Base-by-base conservation (phyloP, 2,797 vertebrate species). In the Spheniscus humboldti region DNA sequence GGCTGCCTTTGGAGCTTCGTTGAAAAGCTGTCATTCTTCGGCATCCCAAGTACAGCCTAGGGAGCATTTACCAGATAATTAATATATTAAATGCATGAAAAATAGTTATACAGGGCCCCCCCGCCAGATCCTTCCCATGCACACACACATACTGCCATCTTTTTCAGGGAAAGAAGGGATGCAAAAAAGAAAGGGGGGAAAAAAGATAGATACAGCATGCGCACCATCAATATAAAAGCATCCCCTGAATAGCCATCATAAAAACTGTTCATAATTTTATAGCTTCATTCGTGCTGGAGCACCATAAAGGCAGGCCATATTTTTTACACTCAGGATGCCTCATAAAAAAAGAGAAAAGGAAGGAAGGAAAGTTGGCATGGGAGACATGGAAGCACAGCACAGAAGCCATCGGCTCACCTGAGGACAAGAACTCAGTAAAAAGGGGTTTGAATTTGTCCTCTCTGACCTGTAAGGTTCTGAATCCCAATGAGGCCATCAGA, bases 31-130 rank as follows among this genome's bases (percentile, higher is more conserved):
- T 99, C 99, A 99, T 98, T 99, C 99, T 98, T 98, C 97, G 98
- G 98, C 98, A 99, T 99, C 98, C 98, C 98, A 99, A 99, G 99
- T 98, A 99, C 99, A 99, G 99, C 99, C 99, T 98, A 98, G 99
- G 99, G 99, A 99, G 99, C 99, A 99, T 99, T 99, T 99, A 99
- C 98, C 52, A 86, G 99, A 99, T 99, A 99, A 99, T 99, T 99
- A 99, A 99, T 99, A 99, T 99, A 99, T 99, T 99, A 99, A 99
- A 99, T 99, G 99, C 99, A 99, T 99, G 99, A 99, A 99, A 99
- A 99, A 99, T 99, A 99, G 99, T 99, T 99, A 99, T 98, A 99
- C 98, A 99, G 99, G 97, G 86, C 97, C 98, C 98, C 96, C 98
- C 98, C 60, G 5, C 31, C 82, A 73, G 33, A 67, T 67, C 83